Conservation (phyloP, 2,113 vertebrate genomes). For the Actinemys pallida region DNA sequence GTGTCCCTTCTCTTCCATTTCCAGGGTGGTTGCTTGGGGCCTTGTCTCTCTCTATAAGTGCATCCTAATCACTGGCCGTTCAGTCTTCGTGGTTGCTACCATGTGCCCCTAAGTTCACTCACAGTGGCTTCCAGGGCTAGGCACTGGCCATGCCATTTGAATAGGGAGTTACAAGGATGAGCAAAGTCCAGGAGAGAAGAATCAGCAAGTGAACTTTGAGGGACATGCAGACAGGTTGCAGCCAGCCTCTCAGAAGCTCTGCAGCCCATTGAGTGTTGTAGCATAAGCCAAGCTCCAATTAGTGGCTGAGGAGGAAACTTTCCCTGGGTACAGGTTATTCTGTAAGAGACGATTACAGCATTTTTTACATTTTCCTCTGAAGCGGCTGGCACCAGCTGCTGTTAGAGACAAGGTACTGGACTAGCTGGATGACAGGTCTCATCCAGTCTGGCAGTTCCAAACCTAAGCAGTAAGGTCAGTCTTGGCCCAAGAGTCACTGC, state of each 20-base stretch:
- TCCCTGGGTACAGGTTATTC: background rate
- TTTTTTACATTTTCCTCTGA: background rate
- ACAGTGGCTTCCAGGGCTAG: background rate
- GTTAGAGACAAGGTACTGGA: background rate
- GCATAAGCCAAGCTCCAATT: background rate
- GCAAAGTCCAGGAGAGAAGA: background rate
- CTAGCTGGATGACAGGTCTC: background rate
- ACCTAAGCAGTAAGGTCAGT: background rate
- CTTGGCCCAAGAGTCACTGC: background rate
- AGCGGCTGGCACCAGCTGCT: background rate
- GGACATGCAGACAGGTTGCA: background rate
- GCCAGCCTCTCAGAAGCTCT: background rate
- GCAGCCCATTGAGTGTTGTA: background rate
- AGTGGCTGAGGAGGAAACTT: background rate
- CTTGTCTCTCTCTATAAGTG: background rate
- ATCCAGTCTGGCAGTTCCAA: background rate
- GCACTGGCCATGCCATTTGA: background rate
- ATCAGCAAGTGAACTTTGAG: background rate
- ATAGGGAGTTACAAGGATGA: background rate
- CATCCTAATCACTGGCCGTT: background rate
- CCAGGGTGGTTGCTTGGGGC: fast-evolving
- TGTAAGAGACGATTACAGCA: background rate
- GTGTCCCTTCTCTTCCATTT: background rate
- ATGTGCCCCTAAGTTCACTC: background rate
- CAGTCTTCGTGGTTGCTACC: background rate